Base-by-base conservation (phyloP, 2,888 invertebrate genomes). In the Eurytoma adleriae region DNA sequence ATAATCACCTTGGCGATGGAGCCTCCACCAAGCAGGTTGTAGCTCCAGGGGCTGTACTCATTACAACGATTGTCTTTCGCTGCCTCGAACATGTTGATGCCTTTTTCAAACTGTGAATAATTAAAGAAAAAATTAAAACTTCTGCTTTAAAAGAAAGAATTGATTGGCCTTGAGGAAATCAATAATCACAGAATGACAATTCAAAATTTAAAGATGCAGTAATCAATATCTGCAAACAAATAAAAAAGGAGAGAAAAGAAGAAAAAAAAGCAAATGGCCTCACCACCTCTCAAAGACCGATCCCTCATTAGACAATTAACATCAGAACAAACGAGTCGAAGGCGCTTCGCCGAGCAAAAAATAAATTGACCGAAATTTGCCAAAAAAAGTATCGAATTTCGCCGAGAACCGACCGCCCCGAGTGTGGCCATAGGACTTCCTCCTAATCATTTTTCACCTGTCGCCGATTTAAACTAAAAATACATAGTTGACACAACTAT, bases 41-140 rank as follows among this genome's bases (percentile, higher is more conserved):
- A 89, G 78, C 85, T 88, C 90, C 90, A 90, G 50, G 88, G 89
- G 83, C 87, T 86, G 77, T 89, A 90, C 56, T 89, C 87, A 74
- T 86, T 83, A 67, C 85, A 85, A 79, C 86, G 86, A 83, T 85
- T 86, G 80, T 87, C 87, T 84, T 86, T 86, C 54, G 89, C 86
- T 83, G 87, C 83, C 78, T 90, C 90, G 83, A 89, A 88, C 88
- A 89, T 89, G 83, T 85, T 86, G 85, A 87, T 86, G 76, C 85
- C 83, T 83, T 86, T 87, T 82, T 90, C 87, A 78, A 88, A 86
- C 88, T 85, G 71, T 0, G 78, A 74, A n/a, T 30, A 48, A n/a
- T 12, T 16, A 67, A 61, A 48, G 18, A 69, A 30, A 5, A 69
- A 40, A 57, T 16, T 13, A 74, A 12, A 7, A 20, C 12, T 3